Evolutionary conservation across 2,113 vertebrate genomes (phyloP), one percentile per base, ranked within the genome.

Genomic region (Lichenostomus cassidix): DNA sequence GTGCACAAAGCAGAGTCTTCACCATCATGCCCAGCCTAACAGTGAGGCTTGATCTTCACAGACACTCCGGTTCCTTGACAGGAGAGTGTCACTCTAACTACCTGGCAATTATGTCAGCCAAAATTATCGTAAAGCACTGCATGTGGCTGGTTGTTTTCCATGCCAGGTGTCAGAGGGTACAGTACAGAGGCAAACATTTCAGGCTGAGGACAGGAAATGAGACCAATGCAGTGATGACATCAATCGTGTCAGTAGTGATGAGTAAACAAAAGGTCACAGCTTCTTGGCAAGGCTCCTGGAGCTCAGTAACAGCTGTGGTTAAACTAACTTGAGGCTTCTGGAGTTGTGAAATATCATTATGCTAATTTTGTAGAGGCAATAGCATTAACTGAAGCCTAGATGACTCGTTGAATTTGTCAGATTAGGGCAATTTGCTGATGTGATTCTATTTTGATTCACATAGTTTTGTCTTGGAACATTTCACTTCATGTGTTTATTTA

Each of bases 371-470:
- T 63, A 92, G 47, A 77, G 42, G 12, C 64, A 88, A 86, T 76
- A 65, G n/a, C 33, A n/a, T 62, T 79, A 58, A 58, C 62, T 60
- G 58, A 73, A 87, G 41, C 37, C 70, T 85, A 49, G 52, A 60
- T 68, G 78, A 83, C 67, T 83, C 80, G 49, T 77, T 90, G 91
- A 74, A 77, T 92, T 83, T 85, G 42, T 85, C 71, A 90, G 46
- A 85, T 87, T 83, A 89, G 25, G 59, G 63, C 63, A 94, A 87
- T 92, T 91, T 90, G 50, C 42, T 65, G 78, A 76, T 69, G n/a
- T 87, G 71, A 62, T 92, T 91, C 21, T 84, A 60, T 87, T 96
- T 84, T 79, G 49, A 77, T 73, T 87, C 28, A 29, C 62, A 17
- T 59, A 28, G 58, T 85, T 95, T 91, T 90, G 86, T 28, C 64